phyloP scores from a whole-genome alignment of 2,888 invertebrate species.

The Cerastoderma edule region DNA sequence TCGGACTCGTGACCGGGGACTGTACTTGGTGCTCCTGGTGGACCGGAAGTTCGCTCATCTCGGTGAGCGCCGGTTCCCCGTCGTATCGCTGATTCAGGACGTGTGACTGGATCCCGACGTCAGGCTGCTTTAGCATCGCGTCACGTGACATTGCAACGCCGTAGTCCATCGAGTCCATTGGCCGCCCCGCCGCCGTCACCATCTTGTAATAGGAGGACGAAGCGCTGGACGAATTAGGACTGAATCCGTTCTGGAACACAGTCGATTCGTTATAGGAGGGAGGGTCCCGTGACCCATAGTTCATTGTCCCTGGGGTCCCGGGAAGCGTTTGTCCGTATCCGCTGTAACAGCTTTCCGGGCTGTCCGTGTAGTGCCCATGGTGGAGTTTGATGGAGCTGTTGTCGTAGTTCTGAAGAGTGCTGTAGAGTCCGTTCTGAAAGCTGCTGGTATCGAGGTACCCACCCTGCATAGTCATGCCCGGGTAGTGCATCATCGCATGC shows the following conservation, averaged over 20 bases:
- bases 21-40: slow-evolving; percentile 38
- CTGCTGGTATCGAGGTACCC: slow-evolving; percentile 66
- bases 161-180: slow-evolving; percentile 52
- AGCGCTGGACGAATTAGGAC: slow-evolving; percentile 49
- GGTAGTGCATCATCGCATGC: slow-evolving; percentile 59
- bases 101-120: slow-evolving; percentile 63
- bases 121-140: slow-evolving; percentile 60
- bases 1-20: slow-evolving; percentile 15
- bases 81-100: slow-evolving; percentile 59
- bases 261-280: slow-evolving; percentile 72
- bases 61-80: slow-evolving; percentile 39
- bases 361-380: slow-evolving; percentile 68
- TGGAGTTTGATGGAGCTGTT: slow-evolving; percentile 68
- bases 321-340: slow-evolving; percentile 58
- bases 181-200: slow-evolving; percentile 41
- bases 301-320: slow-evolving; percentile 53
- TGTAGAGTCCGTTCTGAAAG: slow-evolving; percentile 69
- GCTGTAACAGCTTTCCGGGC: slow-evolving; percentile 66
- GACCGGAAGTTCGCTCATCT: slow-evolving; percentile 47
- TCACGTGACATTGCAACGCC: slow-evolving; percentile 55
- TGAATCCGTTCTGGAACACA: slow-evolving; percentile 69
- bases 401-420: slow-evolving; percentile 67
- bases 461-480: slow-evolving; percentile 62
- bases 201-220: slow-evolving; percentile 66
- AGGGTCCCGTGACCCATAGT: slow-evolving; percentile 66